Percentiles rank a stretch among this genome's conserved stretches.
Conservation (phyloP, 1,140 invertebrate species). For the Pogonomyrmex barbatus region DNA sequence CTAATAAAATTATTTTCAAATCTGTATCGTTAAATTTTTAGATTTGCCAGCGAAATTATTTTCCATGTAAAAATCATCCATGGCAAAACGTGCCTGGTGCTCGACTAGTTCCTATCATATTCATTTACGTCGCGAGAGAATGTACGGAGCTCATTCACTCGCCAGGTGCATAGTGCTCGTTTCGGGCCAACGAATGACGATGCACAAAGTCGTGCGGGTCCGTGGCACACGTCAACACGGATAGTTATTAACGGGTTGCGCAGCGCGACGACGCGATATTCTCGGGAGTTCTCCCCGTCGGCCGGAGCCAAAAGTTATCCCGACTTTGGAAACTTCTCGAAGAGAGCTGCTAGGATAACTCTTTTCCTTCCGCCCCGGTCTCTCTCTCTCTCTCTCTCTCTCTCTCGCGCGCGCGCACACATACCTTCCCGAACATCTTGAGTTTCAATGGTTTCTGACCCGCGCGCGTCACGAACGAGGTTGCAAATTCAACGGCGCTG, state of each 20-base stretch:
- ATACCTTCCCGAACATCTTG: neutral
- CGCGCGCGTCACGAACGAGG: slow-evolving; percentile 40
- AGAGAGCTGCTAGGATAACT: slow-evolving; percentile 30
- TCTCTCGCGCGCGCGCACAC: no score
- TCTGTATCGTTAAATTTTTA: no score
- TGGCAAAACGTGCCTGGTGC: neutral
- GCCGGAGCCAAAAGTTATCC: slow-evolving; percentile 57
- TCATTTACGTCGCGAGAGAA: neutral
- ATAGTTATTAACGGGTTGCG: slow-evolving; percentile 59
- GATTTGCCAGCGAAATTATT: no score
- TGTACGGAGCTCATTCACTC: slow-evolving; percentile 1
- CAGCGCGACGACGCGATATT: slow-evolving; percentile 42
- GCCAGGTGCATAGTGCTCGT: slow-evolving; percentile 59
- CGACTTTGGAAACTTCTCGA: slow-evolving; percentile 53
- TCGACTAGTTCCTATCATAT: neutral
- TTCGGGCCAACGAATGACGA: slow-evolving; percentile 57
- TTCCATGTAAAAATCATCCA: neutral
- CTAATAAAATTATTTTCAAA: no score
- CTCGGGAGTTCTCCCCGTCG: slow-evolving; percentile 61
- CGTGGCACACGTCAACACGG: slow-evolving; percentile 41
- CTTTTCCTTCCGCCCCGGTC: neutral
- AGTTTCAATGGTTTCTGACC: slow-evolving; percentile 36
- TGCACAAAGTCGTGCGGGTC: slow-evolving; percentile 49
- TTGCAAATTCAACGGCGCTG: slow-evolving; percentile 65
- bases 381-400: slow-evolving; percentile 28